A percentile compares a stretch with the other conserved stretches of the same genome.
Conservation (phyloP, 37 sponge, comb jelly and placozoan genomes). For the Chondrilla cf. caribensis region DNA sequence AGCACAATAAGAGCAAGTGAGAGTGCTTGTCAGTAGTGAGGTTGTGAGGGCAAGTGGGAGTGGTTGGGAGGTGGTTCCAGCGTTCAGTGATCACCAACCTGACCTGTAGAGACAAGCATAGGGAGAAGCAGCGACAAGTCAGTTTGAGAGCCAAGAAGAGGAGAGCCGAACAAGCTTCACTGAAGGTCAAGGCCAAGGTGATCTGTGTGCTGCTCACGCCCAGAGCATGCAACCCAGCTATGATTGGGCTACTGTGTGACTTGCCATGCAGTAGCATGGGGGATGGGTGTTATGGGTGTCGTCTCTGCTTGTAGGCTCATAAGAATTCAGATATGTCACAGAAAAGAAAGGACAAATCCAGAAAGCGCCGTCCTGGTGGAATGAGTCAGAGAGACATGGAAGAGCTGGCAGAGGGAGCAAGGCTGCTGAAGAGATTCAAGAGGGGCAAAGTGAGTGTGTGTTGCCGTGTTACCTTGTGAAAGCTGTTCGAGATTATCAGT, state of each 20-base stretch:
- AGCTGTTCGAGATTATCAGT: too few species aligned
- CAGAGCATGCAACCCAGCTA: too few species aligned
- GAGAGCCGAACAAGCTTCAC: not conserved
- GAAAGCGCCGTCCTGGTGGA: not conserved
- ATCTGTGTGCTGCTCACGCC: too few species aligned
- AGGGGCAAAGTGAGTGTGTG: constrained; percentile 49
- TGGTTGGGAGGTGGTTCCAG: too few species aligned
- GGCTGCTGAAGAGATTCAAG: constrained; percentile 86
- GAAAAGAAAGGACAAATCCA: too few species aligned
- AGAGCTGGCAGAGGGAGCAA: constrained; percentile 79
- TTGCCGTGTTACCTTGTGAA: too few species aligned
- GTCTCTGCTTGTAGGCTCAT: too few species aligned
- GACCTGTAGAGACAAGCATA: constrained; percentile 45
- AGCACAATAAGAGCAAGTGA: not conserved
- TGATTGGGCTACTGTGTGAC: too few species aligned
- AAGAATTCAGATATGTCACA: too few species aligned
- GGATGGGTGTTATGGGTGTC: too few species aligned
- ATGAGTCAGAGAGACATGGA: constrained; percentile 60
- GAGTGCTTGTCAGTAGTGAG: not conserved
- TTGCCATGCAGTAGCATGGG: too few species aligned
- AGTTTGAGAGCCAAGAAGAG: not conserved
- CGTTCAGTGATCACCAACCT: too few species aligned
- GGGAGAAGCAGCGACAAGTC: constrained; percentile 54
- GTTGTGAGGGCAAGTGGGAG: not conserved
- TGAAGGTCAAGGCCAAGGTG: not conserved